Conservation (phyloP, 2,113 vertebrate species). For the Lasiurus cinereus region DNA sequence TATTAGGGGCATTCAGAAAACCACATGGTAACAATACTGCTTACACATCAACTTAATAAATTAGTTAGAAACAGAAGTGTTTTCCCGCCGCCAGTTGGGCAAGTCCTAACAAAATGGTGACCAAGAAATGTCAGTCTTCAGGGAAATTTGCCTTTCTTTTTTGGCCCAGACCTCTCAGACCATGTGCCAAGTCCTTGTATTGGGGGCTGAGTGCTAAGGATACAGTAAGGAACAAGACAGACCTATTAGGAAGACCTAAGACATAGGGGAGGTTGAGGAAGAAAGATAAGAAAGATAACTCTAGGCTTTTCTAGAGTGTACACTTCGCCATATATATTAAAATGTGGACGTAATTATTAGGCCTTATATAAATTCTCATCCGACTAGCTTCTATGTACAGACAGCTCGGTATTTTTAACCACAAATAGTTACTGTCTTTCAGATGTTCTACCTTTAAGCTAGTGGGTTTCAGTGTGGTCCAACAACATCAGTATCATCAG, state of each 20-base stretch:
- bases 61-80: constrained; percentile 56
- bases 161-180: neutral
- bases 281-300: neutral
- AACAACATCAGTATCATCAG: neutral
- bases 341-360: neutral
- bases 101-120: constrained; percentile 53
- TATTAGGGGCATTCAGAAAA: constrained; percentile 55
- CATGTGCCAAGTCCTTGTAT: neutral
- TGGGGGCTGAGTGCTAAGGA: neutral
- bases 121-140: neutral
- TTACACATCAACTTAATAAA: constrained; percentile 60
- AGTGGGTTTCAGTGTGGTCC: neutral
- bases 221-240: neutral
- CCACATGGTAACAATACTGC: constrained; percentile 50
- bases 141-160: constrained; percentile 7
- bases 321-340: constrained; percentile 34
- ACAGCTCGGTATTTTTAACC: neutral
- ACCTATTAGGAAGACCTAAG: constrained; percentile 30
- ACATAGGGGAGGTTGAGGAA: constrained; percentile 30
- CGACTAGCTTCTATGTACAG: constrained; percentile 11
- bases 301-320: neutral
- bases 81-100: constrained; percentile 40
- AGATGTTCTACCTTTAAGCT: neutral
- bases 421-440: constrained; percentile 3
- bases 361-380: constrained; percentile 7